These are phyloP conservation scores for Lagenorhynchus albirostris DNA, from an alignment of 2,113 vertebrate species.

Conservation along the genomic window DNA sequence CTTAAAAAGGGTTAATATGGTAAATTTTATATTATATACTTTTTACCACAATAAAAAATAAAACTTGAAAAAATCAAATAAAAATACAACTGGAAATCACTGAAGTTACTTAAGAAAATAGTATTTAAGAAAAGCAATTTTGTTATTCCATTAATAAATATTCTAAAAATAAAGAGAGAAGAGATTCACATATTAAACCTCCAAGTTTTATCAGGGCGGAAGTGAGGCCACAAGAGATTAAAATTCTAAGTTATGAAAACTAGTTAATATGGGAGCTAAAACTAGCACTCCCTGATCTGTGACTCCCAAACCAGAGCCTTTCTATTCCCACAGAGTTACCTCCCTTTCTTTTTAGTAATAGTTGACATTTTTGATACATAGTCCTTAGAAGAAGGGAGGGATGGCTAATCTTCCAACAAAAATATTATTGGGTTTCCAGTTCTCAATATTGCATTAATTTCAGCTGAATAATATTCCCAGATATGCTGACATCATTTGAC, in stretches of 20 bases:
- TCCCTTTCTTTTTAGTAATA: background rate
- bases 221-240: background rate
- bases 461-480: background rate
- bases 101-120: background rate
- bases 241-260: background rate
- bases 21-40: background rate
- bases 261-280: background rate
- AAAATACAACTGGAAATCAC: background rate
- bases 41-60: background rate
- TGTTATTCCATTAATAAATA: background rate
- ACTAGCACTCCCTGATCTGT: background rate
- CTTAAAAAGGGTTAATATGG: background rate
- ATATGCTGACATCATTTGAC: background rate
- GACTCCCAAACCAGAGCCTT: background rate
- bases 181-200: background rate
- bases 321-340: background rate
- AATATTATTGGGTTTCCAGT: background rate
- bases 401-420: background rate
- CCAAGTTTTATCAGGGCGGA: background rate
- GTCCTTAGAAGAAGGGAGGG: background rate
- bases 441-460: background rate
- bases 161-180: background rate
- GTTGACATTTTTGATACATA: constrained; percentile 21
- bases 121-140: background rate
- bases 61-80: background rate